Percentiles rank a stretch among this genome's conserved stretches.
Evolutionary conservation across 2,797 vertebrate species (phyloP).

Genomic region (Taeniopygia guttata): DNA sequence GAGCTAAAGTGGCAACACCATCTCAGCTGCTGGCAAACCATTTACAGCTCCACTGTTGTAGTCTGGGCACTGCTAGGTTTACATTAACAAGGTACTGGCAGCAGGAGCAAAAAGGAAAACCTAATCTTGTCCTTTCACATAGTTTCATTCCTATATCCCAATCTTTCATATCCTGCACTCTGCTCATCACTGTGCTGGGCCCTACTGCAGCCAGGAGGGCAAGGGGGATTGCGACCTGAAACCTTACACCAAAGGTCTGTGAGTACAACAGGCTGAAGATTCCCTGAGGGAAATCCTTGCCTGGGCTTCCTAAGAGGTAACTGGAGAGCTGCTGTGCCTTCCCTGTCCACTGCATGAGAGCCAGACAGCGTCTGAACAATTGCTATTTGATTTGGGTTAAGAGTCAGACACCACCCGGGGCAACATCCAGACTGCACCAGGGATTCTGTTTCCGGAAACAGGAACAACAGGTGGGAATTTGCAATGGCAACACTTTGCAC

Average conservation of each 20-base stretch:
- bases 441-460: conserved; percentile 12
- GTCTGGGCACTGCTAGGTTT: neutral
- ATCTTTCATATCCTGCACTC: neutral
- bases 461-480: conserved; percentile 33
- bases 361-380: conserved; percentile 34
- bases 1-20: neutral
- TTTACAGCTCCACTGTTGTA: neutral
- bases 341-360: neutral
- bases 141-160: neutral
- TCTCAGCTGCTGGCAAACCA: neutral
- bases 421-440: neutral
- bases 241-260: neutral
- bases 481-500: neutral
- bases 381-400: conserved; percentile 50
- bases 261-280: neutral
- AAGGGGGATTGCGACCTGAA: neutral
- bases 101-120: neutral
- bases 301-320: neutral
- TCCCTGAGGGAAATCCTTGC: conserved; percentile 1
- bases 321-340: neutral
- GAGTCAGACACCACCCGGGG: conserved; percentile 62
- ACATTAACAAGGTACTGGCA: neutral
- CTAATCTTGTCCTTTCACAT: rapidly evolving
- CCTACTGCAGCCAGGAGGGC: neutral
- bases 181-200: neutral